Evolutionary conservation across 1,140 invertebrate genomes (phyloP).

Genomic region (Aphelinus certus): DNA sequence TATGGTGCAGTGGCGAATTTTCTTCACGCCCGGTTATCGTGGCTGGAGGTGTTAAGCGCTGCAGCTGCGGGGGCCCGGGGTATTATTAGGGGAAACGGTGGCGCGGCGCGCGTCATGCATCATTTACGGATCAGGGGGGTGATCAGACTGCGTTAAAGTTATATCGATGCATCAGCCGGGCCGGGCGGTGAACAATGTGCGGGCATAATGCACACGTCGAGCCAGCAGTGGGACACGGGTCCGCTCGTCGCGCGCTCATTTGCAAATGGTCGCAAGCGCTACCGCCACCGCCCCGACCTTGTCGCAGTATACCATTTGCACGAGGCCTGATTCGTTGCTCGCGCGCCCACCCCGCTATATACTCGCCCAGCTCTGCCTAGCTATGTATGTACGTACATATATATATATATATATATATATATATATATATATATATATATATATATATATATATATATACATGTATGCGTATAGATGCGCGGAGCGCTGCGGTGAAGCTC

Average conservation of each 20-base stretch:
- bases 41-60: too few species aligned
- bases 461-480: background rate
- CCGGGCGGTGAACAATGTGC: background rate
- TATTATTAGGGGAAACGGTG: too few species aligned
- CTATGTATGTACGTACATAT: background rate
- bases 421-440: too few species aligned
- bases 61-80: too few species aligned
- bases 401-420: background rate
- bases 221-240: background rate
- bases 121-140: background rate
- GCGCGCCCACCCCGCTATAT: background rate
- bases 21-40: too few species aligned
- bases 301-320: too few species aligned
- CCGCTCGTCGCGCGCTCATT: background rate
- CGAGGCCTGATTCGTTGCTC: too few species aligned
- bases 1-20: too few species aligned
- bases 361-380: background rate
- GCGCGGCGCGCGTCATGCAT: too few species aligned
- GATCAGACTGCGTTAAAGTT: background rate
- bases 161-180: background rate
- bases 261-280: background rate
- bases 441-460: background rate
- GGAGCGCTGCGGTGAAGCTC: too few species aligned
- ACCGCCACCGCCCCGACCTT: too few species aligned
- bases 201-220: background rate